Evolutionary conservation across 2,797 vertebrate species (phyloP).

Genomic region (Galago senegalensis): DNA sequence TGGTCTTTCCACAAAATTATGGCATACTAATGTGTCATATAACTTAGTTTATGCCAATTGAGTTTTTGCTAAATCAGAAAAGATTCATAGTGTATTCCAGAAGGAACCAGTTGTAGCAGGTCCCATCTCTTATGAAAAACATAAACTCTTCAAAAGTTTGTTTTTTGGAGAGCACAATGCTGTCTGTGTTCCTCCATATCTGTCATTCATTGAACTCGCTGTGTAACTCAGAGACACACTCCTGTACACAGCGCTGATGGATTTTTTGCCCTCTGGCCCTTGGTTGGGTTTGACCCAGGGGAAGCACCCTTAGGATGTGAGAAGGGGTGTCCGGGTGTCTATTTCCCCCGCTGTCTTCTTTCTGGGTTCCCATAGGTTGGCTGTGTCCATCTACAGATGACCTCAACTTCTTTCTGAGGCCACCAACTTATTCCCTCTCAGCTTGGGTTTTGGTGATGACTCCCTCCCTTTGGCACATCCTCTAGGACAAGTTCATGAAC

Average conservation of each 20-base stretch:
- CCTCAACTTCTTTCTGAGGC: background rate
- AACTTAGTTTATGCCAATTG: background rate
- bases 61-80: background rate
- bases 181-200: background rate
- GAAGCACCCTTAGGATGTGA: accelerated
- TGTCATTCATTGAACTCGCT: background rate
- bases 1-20: background rate
- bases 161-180: background rate
- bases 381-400: background rate
- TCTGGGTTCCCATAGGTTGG: too few species aligned
- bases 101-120: background rate
- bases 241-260: background rate
- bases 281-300: too few species aligned
- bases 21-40: background rate
- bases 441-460: background rate
- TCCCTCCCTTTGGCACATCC: background rate
- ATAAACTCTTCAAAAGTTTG: background rate
- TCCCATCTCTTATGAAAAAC: background rate
- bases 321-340: accelerated
- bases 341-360: background rate
- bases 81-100: background rate
- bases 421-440: background rate
- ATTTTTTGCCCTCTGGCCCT: background rate
- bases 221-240: accelerated
- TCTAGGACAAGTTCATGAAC: background rate